Evolutionary conservation across 2,797 vertebrate species (phyloP), one percentile per base, ranked within the genome.

Genomic region (Malurus leucopterus): DNA sequence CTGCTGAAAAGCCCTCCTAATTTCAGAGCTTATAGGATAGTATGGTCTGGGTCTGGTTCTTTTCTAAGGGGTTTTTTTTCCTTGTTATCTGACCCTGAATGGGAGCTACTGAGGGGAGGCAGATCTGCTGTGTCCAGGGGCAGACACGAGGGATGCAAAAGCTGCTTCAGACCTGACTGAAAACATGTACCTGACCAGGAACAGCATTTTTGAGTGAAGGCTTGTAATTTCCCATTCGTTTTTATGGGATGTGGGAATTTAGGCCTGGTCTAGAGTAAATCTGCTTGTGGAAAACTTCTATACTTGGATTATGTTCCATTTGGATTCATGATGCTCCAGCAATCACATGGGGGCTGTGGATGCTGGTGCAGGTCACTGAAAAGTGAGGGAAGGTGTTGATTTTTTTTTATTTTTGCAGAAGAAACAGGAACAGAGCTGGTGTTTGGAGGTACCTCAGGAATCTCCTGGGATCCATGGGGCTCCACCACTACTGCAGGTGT

Each of bases 351-450:
- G 13, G 30, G 29, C 4, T 40, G 21, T 38, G 24, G 38, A 24
- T 54, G 9, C 23, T 1, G 1, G 7, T 11, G 6, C n/a, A 1
- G 1, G 36, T 16, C 29, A 29, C 11, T 3, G 4, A 21, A 21
- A 58, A 40, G n/a, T 50, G 11, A 34, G 69, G 55, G 34, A 53
- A 49, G 46, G 12, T 41, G 18, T 2, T 82, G 36, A 36, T 36
- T 36, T 36, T 36, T 36, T 11, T 36, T 36, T 36, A 36, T 36
- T 36, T 36, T 36, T 88, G 24, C 70, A 93, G 71, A 12, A 13
- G 40, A 40, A 34, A 47, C 0, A 3, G 58, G 63, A 44, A 57
- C 40, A 0, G 86, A 58, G 8, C 22, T 26, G 62, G n/a, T 61
- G 22, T 32, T 59, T 4, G 2, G 16, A n/a, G 22, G 8, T 22